phyloP scores from a whole-genome alignment of 1,140 invertebrate genomes.

The Dreissena polymorpha region DNA sequence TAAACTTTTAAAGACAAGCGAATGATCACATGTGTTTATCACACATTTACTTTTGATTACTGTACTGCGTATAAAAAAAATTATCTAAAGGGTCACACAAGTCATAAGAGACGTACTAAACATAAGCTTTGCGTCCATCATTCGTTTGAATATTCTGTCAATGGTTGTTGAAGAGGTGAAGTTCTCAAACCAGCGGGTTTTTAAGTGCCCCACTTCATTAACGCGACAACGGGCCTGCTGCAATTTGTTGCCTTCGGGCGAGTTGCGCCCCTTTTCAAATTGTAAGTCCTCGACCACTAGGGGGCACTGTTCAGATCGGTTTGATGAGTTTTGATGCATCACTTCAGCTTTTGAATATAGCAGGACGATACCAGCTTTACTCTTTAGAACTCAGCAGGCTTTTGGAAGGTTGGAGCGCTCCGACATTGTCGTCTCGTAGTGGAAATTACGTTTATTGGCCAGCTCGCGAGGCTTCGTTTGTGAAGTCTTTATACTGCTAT shows the following conservation, averaged over 20 bases:
- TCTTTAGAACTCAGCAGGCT: constrained; percentile 24
- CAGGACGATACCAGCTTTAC: neutral
- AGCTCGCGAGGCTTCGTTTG: constrained; percentile 33
- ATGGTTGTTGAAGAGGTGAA: neutral
- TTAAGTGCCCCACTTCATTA: neutral
- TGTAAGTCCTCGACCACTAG: neutral
- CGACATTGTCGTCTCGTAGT: constrained; percentile 17
- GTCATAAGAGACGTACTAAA: too few species aligned
- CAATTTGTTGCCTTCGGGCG: neutral
- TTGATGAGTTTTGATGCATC: neutral
- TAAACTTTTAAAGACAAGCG: too few species aligned
- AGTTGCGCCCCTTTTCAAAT: constrained; percentile 6
- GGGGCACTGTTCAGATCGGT: neutral
- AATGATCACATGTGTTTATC: too few species aligned
- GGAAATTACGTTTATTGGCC: constrained; percentile 5
- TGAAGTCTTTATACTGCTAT: constrained; percentile 3
- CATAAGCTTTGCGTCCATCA: too few species aligned
- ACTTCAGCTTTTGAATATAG: neutral
- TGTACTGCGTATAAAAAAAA: too few species aligned
- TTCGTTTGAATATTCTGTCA: too few species aligned
- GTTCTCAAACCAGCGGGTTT: neutral
- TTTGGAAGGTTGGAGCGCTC: neutral
- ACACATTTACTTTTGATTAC: too few species aligned
- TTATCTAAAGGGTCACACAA: too few species aligned
- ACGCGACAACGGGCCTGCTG: neutral